Evolutionary conservation across 2,888 invertebrate genomes (phyloP), one percentile per base, ranked within the genome.

Genomic region (Ichneumoninae sp.): DNA sequence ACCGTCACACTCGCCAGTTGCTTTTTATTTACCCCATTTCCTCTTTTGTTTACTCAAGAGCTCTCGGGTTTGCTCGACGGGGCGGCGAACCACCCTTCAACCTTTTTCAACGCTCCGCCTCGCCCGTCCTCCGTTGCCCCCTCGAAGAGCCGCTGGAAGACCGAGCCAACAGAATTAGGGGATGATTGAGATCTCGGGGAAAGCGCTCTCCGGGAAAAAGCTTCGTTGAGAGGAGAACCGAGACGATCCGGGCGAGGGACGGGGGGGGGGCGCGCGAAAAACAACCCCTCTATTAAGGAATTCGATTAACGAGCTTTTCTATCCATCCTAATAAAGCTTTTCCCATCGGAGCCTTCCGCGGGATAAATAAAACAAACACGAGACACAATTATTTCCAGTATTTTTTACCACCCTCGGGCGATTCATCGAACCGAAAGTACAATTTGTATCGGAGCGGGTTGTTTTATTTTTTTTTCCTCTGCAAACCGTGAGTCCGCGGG

Each of bases 1-100:
- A 76, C 33, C 66, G 88, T 89, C 88, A 81, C 88, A 86, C 88
- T 87, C 87, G 88, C 83, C 85, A 83, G 88, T 90, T 90, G 89
- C 90, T 92, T 91, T 91, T 92, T 92, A 92, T 92, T 92, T 92
- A 92, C 92, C 88, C 91, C 90, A 90, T 92, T 92, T 91, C 89
- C 89, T 88, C 89, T 88, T 91, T 91, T 92, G 91, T 92, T 92
- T 92, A 92, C 92, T 89, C 89, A 87, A 88, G 89, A 87, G 87
- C 88, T 87, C 87, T 87, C 77, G 83, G 76, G 74, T 70, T 79
- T 66, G 70, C 85, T 76, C 79, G 75, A 66, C 76, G 65, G 65
- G 65, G 65, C 40, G 65, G 16, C 63, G 65, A 73, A 73, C 65
- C 77, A 66, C 85, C 80, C 85, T 68, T 82, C 68, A 77, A 78